Base-by-base conservation (phyloP, 2,888 invertebrate species). In the Tinea semifulvella region DNA sequence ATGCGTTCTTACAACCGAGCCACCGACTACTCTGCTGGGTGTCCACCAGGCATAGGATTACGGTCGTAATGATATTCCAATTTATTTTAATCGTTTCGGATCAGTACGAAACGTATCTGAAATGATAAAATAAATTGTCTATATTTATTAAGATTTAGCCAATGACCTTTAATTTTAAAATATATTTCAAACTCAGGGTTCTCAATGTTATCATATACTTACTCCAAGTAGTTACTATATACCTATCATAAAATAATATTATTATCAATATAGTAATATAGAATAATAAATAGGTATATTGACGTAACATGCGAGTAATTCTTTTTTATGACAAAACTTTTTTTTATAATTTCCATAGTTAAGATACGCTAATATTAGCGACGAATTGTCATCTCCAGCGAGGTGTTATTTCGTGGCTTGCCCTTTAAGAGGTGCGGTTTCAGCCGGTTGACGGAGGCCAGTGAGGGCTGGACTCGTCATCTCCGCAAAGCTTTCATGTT, bases 401-500 rank as follows among this genome's bases (percentile, higher is more conserved):
- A n/a, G 13, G 8, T 5, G n/a, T 10, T 13, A 14, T 40, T 11
- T 17, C 22, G 8, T 40, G 40, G 16, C 38, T 38, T 20, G 27
- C 27, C 42, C 42, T 27, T 42, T 42, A 27, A 42, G 27, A 42
- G 42, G 27, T 11, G 42, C 42, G 22, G 22, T 25, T 14, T 13
- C 22, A 25, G 42, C 11, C 26, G 27, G 27, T 20, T 16, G 27
- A 14, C n/a, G 42, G 27, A 27, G 42, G 42, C 27, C 42, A 42
- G 42, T 14, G 11, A 18, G 42, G 42, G 27, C 42, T 27, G 38
- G 46, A 43, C 49, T 48, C 54, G 52, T 55, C 54, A 53, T 55
- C 52, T 48, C 49, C 49, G 48, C 47, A 52, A 58, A 50, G 66
- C 67, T 68, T 65, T 66, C 61, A 68, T 63, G 61, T 57, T 61